Evolutionary conservation across 2,888 invertebrate species (phyloP), one percentile per base, ranked within the genome.

Genomic region (Hypsopygia costalis): DNA sequence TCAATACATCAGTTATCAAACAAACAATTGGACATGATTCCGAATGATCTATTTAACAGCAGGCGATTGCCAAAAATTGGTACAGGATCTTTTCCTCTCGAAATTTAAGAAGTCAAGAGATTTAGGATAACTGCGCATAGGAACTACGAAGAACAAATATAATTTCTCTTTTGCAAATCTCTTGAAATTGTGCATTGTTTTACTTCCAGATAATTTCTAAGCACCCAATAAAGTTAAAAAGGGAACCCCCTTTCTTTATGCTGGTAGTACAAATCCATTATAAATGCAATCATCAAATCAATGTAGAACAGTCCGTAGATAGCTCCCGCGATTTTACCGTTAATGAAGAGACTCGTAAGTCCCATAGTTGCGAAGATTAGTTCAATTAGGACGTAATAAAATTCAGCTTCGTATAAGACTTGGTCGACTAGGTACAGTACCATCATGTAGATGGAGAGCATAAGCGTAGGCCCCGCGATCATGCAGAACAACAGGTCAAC

Each of bases 371-470:
- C 70, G 3, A 85, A 9, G 6, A 43, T 1, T 1, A 73, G 51
- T 55, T 85, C 70, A 40, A 80, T 66, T 25, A 65, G 0, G 11
- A 75, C 58, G 45, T 78, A 86, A 57, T 82, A 85, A 22, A 76
- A 47, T 52, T 86, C 85, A 35, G 81, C 81, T 66, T 82, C 79
- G 57, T 69, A 64, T 57, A 76, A 76, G 47, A 82, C 76, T 66
- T 87, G 86, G 55, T 85, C 86, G 49, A 86, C 83, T 40, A 83
- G 39, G 57, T 87, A 85, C 39, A 87, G 75, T 55, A 87, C 65
- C 73, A 85, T 78, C 29, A 81, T 60, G 45, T 69, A 70, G 12
- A 63, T 43, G 31, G 86, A 78, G 54, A 80, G 68, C 80, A 85
- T 77, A 43, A 86, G 70, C n/a, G 86, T 85, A 22, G 87, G 85